Evolutionary conservation across 2,888 invertebrate genomes (phyloP).

Genomic region (Minunthozetes semirufus): DNA sequence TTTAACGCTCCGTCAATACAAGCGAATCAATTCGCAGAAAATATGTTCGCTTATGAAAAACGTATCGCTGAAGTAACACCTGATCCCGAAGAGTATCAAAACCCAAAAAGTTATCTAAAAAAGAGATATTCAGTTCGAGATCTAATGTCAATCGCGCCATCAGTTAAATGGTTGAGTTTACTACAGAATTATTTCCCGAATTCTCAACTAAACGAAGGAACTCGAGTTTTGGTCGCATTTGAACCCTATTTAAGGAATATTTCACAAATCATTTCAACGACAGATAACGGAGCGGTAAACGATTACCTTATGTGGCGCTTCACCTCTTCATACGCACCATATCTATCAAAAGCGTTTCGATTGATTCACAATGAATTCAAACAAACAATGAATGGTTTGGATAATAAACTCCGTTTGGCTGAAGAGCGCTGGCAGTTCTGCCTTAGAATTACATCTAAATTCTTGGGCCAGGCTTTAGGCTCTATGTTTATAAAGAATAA

Average conservation of each 20-base stretch:
- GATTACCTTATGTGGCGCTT: slow-evolving; percentile 58
- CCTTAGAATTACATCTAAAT: slow-evolving; percentile 50
- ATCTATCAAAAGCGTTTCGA: slow-evolving; percentile 52
- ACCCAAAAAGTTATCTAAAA: slow-evolving; percentile 30
- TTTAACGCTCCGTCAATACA: slow-evolving; percentile 52
- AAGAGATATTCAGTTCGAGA: slow-evolving; percentile 34
- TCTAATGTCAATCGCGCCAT: slow-evolving; percentile 29
- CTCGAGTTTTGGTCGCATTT: slow-evolving; percentile 54
- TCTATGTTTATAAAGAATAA: slow-evolving; percentile 49
- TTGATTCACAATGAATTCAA: slow-evolving; percentile 38
- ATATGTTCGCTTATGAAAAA: slow-evolving; percentile 55
- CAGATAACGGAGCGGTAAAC: slow-evolving; percentile 55
- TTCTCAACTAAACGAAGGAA: slow-evolving; percentile 52
- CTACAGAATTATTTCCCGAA: slow-evolving; percentile 53
- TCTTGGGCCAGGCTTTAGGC: slow-evolving; percentile 53
- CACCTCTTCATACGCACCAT: slow-evolving; percentile 54
- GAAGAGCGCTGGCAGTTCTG: slow-evolving; percentile 54
- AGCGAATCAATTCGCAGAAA: slow-evolving; percentile 53
- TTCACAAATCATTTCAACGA: slow-evolving; percentile 53
- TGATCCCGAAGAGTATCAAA: slow-evolving; percentile 21
- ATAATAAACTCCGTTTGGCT: neutral
- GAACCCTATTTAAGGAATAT: slow-evolving; percentile 54
- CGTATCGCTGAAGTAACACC: slow-evolving; percentile 55
- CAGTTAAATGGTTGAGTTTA: slow-evolving; percentile 43
- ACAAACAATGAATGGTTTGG: slow-evolving; percentile 37